These are phyloP conservation scores for Chionis minor DNA, from an alignment of 2,113 vertebrate species.

Conservation along the genomic window DNA sequence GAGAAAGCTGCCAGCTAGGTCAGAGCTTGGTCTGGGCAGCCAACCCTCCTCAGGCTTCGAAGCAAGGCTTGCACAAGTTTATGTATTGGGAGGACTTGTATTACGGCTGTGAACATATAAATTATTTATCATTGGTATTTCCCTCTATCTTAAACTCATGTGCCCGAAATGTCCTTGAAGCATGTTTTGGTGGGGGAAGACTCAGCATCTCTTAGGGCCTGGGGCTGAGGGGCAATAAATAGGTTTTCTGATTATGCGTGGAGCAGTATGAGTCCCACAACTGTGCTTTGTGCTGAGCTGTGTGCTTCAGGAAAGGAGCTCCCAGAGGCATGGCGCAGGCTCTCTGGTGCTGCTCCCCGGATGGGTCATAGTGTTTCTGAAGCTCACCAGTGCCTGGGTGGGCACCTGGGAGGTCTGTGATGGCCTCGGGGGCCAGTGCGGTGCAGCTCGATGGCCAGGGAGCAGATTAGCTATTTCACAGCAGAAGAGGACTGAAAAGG, in stretches of 20 bases:
- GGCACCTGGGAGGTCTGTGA: neutral
- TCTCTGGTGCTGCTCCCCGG: neutral
- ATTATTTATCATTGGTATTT: neutral
- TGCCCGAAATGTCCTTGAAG: neutral
- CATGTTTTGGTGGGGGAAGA: neutral
- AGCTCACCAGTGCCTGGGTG: neutral
- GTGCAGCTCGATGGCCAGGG: neutral
- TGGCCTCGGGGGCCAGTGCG: neutral
- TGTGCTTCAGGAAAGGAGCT: neutral
- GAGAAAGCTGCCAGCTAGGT: neutral
- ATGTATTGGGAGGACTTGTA: neutral
- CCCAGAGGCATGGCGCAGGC: neutral
- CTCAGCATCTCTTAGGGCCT: neutral
- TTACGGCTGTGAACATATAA: neutral
- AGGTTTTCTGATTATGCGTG: neutral
- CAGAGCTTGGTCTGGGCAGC: neutral
- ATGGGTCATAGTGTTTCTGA: rapidly evolving
- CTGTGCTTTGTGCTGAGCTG: neutral
- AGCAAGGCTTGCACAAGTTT: neutral
- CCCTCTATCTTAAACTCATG: neutral
- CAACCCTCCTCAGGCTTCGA: neutral
- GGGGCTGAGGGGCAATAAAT: rapidly evolving
- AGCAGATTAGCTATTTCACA: neutral
- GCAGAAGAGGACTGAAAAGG: neutral
- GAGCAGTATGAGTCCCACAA: neutral